Evolutionary conservation across 2,888 invertebrate species (phyloP).

Genomic region (Pollenia angustigena): DNA sequence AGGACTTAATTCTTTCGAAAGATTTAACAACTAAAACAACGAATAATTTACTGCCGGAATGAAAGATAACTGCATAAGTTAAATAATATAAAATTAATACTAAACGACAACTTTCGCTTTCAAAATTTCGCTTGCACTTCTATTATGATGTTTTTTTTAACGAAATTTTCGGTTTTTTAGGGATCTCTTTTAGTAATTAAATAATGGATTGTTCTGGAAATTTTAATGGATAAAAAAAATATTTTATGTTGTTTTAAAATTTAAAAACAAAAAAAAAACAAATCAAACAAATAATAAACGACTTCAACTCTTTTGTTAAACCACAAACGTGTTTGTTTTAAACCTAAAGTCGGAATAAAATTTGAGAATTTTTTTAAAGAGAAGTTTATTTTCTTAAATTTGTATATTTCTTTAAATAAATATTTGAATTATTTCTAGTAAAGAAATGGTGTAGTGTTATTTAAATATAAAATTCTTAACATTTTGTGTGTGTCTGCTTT

Average conservation of each 20-base stretch:
- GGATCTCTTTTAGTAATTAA: neutral
- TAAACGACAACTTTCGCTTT: slow-evolving; percentile 46
- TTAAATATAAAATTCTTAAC: slow-evolving; percentile 10
- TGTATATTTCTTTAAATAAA: neutral
- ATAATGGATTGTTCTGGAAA: slow-evolving; percentile 36
- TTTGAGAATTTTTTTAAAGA: neutral
- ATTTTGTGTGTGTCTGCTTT: slow-evolving; percentile 29
- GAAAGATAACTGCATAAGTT: slow-evolving; percentile 1
- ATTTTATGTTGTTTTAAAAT: slow-evolving; percentile 3
- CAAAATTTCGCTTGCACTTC: neutral
- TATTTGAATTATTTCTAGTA: neutral
- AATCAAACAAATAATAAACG: slow-evolving; percentile 26
- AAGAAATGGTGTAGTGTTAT: slow-evolving; percentile 21
- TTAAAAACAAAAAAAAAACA: slow-evolving; percentile 21
- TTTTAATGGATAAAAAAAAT: slow-evolving; percentile 3
- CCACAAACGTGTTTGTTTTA: slow-evolving; percentile 7
- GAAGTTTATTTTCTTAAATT: neutral
- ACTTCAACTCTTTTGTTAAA: slow-evolving; percentile 21
- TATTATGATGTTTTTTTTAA: neutral
- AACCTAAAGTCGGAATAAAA: neutral
- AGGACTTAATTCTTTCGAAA: slow-evolving; percentile 9
- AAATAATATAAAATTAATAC: slow-evolving; percentile 3
- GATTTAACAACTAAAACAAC: slow-evolving; percentile 16
- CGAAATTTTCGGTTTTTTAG: neutral
- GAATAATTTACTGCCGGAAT: slow-evolving; percentile 20